Evolutionary conservation across 1,140 invertebrate species (phyloP), one percentile per base, ranked within the genome.

Genomic region (Lerema accius): DNA sequence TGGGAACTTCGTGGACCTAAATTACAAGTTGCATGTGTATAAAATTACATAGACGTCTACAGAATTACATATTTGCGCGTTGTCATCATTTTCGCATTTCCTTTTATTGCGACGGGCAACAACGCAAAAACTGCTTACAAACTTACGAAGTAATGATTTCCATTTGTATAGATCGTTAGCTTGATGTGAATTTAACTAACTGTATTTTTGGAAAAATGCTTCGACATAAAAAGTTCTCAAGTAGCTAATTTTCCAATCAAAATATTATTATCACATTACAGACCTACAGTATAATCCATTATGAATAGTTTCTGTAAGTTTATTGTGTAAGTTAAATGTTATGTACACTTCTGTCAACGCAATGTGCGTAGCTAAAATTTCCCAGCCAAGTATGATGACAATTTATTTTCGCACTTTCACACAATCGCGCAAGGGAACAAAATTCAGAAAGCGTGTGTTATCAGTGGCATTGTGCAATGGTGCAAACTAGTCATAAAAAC

Each of bases 11-110:
- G n/a, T 4, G 3, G n/a, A 40, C 14, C 40, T 4, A 56, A 56
- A 56, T 43, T 26, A 55, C 14, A 55, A 11, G 51, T 23, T 32
- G 39, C 28, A 15, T 11, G 23, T 45, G n/a, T n/a, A n/a, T n/a
- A n/a, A n/a, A n/a, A n/a, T n/a, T n/a, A n/a, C 7, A 19, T 14
- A 19, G 37, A 32, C 43, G 40, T 55, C 13, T 16, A 6, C 43
- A 7, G 14, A 67, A 70, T 53, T 46, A 67, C 13, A 61, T 40
- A 43, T 61, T 56, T 56, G 19, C 62, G 40, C 51, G 2, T 53
- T 40, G 45, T 70, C 67, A 75, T 75, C 70, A 75, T 71, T 73
- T 73, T 78, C 67, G 55, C 72, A 72, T 78, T 75, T 78, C 46
- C 69, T 67, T 63, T 53, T 51, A 39, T 55, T 37, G 45, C 26